Evolutionary conservation across 2,113 vertebrate genomes (phyloP).

Genomic region (Lepus timidus): DNA sequence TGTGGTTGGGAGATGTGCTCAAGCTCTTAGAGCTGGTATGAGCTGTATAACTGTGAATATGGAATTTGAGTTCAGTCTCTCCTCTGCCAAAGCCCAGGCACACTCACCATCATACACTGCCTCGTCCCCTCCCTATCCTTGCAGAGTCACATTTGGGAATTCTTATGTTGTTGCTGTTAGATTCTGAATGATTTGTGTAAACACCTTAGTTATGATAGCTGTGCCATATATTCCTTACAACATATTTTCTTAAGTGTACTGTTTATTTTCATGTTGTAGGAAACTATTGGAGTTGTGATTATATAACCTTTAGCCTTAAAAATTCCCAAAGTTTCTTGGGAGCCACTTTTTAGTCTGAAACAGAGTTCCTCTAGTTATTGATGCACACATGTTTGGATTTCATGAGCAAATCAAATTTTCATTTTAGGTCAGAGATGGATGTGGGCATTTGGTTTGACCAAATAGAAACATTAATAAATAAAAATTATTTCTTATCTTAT

Average conservation of each 20-base stretch:
- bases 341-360: slow-evolving; percentile 25
- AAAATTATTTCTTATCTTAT: background rate
- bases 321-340: background rate
- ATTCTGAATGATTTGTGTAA: slow-evolving; percentile 17
- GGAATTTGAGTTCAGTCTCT: slow-evolving; percentile 28
- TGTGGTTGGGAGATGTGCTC: background rate
- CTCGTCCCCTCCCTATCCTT: background rate
- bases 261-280: slow-evolving; percentile 45
- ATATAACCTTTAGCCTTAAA: slow-evolving; percentile 1
- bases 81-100: background rate
- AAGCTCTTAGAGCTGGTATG: background rate
- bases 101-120: background rate
- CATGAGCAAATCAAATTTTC: background rate
- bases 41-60: background rate
- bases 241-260: slow-evolving; percentile 22
- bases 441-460: slow-evolving; percentile 31
- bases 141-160: background rate
- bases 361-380: background rate
- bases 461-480: slow-evolving; percentile 28
- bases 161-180: background rate
- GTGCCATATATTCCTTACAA: background rate
- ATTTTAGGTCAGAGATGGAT: slow-evolving; percentile 7
- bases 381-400: slow-evolving; percentile 39
- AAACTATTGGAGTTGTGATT: slow-evolving; percentile 35
- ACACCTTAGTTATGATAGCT: background rate